A percentile compares a stretch with the other conserved stretches of the same genome.
phyloP scores from a whole-genome alignment of 1,140 invertebrate genomes.

The Trichonephila clavata region DNA sequence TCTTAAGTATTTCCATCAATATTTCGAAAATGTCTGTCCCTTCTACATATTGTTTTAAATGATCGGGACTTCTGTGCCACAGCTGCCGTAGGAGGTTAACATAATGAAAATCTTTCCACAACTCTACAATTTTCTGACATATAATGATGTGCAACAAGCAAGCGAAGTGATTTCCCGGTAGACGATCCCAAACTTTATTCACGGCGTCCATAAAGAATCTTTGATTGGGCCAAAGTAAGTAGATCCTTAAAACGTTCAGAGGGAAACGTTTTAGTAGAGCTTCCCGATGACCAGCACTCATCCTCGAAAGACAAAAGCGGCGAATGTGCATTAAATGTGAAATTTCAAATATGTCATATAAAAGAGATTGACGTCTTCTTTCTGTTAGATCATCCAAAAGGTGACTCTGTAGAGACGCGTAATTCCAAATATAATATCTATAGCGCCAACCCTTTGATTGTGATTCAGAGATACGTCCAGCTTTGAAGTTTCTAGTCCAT shows the following conservation, averaged over 20 bases:
- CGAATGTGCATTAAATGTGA: not conserved
- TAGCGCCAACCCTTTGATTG: not conserved
- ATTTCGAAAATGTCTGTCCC: no score
- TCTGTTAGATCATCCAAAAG: not conserved
- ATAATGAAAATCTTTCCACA: not conserved
- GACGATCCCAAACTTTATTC: not conserved
- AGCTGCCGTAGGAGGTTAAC: not conserved
- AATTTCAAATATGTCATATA: not conserved
- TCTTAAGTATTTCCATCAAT: no score
- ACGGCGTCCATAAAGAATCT: not conserved
- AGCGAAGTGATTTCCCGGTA: not conserved
- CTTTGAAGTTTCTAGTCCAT: not conserved
- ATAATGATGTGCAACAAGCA: not conserved
- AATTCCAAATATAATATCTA: not conserved
- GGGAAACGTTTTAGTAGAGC: not conserved
- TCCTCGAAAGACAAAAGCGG: not conserved
- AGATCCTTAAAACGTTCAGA: not conserved
- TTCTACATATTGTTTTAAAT: no score
- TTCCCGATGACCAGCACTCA: not conserved
- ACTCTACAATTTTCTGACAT: not conserved
- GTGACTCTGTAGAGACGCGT: not conserved
- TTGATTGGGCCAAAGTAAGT: not conserved
- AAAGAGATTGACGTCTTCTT: not conserved
- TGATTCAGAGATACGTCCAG: not conserved
- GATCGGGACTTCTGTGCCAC: not conserved